phyloP scores from a whole-genome alignment of 2,113 vertebrate genomes.

The Microcebus jonahi region DNA sequence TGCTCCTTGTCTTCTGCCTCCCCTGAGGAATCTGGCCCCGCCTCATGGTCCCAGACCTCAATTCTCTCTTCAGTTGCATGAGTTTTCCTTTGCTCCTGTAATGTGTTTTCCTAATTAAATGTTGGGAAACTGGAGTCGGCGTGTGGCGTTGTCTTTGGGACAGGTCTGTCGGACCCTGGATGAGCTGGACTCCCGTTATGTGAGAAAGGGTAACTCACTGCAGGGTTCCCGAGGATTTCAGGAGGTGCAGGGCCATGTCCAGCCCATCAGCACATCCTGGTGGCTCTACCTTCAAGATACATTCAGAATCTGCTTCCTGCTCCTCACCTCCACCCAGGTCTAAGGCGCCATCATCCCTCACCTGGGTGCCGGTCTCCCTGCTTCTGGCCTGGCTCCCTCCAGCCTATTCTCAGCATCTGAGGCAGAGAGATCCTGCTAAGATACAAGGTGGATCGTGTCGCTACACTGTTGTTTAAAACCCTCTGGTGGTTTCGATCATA shows the following conservation, averaged over 20 bases:
- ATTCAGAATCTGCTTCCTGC: no score
- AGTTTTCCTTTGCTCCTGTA: constrained; percentile 5
- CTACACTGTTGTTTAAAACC: no score
- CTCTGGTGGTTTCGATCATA: no score
- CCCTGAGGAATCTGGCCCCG: neutral
- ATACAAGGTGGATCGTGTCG: no score
- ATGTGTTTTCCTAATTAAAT: constrained; percentile 66
- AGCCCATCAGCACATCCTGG: no score
- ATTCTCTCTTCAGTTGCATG: constrained; percentile 51
- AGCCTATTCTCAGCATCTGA: no score
- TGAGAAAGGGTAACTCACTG: neutral
- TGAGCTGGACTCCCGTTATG: neutral
- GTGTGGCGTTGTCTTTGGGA: neutral
- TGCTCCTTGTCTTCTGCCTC: constrained; percentile 47
- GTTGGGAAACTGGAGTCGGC: neutral
- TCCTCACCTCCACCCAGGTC: no score
- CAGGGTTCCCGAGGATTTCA: neutral
- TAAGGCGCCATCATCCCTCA: no score
- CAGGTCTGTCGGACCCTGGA: neutral
- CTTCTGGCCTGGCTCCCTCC: no score
- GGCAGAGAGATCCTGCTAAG: no score
- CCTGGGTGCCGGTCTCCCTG: no score
- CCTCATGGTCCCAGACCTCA: neutral
- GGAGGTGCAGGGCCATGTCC: neutral
- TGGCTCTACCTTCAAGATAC: no score